Conservation (phyloP, 1,140 invertebrate genomes). For the Agrypnia vestita region DNA sequence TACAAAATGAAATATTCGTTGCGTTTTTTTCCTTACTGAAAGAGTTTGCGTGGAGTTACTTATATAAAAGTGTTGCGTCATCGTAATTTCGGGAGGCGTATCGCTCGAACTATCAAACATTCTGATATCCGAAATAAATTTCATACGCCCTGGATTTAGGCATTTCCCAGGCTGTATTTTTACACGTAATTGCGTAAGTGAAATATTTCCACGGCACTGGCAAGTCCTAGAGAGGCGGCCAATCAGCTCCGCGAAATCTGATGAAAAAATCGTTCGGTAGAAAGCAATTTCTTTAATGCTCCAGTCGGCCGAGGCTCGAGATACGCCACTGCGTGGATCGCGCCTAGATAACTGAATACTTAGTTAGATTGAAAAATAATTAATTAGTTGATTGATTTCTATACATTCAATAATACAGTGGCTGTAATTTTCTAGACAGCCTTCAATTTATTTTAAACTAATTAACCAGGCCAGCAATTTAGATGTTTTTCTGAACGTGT, state of each 20-base stretch:
- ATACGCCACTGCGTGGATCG: background rate
- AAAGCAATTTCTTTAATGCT: slow-evolving; percentile 4
- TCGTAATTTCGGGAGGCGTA: too few relatives aligned
- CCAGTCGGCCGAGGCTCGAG: background rate
- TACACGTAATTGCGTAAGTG: background rate
- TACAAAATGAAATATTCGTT: too few relatives aligned
- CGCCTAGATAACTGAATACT: background rate
- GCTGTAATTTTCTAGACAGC: too few relatives aligned
- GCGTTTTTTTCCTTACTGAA: too few relatives aligned
- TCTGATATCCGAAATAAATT: background rate
- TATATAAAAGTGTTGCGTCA: too few relatives aligned
- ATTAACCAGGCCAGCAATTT: too few relatives aligned
- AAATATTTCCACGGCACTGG: background rate
- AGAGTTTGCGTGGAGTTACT: too few relatives aligned
- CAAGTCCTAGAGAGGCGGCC: background rate
- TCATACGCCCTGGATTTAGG: background rate
- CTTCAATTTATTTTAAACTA: too few relatives aligned
- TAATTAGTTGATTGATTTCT: background rate
- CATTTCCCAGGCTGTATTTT: background rate
- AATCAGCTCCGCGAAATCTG: background rate
- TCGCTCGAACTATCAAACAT: background rate
- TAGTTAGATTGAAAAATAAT: background rate
- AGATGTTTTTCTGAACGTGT: too few relatives aligned
- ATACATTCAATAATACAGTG: too few relatives aligned
- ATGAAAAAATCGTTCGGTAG: background rate